Evolutionary conservation across 2,113 vertebrate genomes (phyloP), one percentile per base, ranked within the genome.

Genomic region (Poecilia latipinna): DNA sequence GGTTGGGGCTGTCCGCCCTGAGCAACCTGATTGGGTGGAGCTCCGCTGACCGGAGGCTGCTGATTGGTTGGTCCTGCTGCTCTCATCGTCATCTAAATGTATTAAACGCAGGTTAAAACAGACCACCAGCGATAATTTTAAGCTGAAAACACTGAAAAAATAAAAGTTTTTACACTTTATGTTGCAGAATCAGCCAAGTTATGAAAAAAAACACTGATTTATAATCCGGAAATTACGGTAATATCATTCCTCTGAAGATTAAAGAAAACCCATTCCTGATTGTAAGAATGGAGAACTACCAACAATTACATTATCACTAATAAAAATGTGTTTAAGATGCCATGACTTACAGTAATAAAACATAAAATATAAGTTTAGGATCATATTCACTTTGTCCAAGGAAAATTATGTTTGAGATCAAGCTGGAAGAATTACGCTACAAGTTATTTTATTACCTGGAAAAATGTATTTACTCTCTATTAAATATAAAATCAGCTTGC

Each of bases 71-170:
- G 80, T 77, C 93, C 92, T 19, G 95, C 5, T 57, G 95, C 92
- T 75, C 96, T 93, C 91, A 96, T 95, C 5, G 95, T 91, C 85
- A 97, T 92, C 96, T 96, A 82, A 28, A 61, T 61, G 61, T 61
- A 57, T 13, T 86, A 33, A 69, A 37, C 13, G 70, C 68, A 70
- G 48, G 54, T 84, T 65, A 39, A 31, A 17, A 48, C 39, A 42
- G 13, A 15, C 12, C 12, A 42, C 39, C 12, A 42, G 12, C 10
- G 39, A 42, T 42, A 4, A 15, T 15, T 42, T 42, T 12, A 15
- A 42, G 12, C 39, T 42, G 3, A 42, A 42, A 42, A 13, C 39
- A 15, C 3, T 4, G 39, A 33, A 33, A 35, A 35, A 35, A 8
- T 35, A 2, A 10, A 42, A 1, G 12, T 42, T 42, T 42, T 42